phyloP scores from a whole-genome alignment of 2,113 vertebrate genomes.

The Capreolus pygargus region DNA sequence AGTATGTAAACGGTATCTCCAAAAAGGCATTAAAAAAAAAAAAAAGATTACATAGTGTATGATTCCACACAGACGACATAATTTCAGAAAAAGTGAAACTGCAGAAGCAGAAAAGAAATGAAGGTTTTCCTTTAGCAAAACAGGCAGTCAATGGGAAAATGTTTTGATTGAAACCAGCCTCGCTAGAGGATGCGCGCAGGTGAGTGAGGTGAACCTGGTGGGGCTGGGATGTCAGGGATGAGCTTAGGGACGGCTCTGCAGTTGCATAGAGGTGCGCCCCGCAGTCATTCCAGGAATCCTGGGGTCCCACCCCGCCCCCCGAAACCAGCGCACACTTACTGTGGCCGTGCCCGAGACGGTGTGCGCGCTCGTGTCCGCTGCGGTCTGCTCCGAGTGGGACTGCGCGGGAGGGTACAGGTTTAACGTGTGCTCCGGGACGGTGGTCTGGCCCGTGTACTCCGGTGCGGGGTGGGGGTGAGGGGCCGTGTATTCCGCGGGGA shows the following conservation, averaged over 20 bases:
- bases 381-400: constrained; percentile 91
- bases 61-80: neutral
- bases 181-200: accelerated
- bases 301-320: accelerated
- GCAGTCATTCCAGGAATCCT: accelerated
- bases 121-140: neutral
- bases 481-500: constrained; percentile 92
- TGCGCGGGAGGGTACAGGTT: constrained; percentile 93
- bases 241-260: accelerated
- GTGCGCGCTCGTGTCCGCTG: constrained; percentile 89
- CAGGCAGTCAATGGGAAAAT: accelerated
- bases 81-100: neutral
- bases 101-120: neutral
- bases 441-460: constrained; percentile 91
- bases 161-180: neutral
- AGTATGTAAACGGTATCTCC: neutral
- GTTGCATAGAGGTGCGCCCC: accelerated
- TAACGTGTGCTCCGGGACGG: constrained; percentile 93
- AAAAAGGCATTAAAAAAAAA: neutral
- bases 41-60: neutral
- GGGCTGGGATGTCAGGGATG: accelerated
- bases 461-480: constrained; percentile 92
- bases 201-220: neutral
- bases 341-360: constrained; percentile 95
- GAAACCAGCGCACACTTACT: constrained; percentile 83